Conservation (phyloP, 1,140 invertebrate genomes). For the Panagrolaimus sp. region DNA sequence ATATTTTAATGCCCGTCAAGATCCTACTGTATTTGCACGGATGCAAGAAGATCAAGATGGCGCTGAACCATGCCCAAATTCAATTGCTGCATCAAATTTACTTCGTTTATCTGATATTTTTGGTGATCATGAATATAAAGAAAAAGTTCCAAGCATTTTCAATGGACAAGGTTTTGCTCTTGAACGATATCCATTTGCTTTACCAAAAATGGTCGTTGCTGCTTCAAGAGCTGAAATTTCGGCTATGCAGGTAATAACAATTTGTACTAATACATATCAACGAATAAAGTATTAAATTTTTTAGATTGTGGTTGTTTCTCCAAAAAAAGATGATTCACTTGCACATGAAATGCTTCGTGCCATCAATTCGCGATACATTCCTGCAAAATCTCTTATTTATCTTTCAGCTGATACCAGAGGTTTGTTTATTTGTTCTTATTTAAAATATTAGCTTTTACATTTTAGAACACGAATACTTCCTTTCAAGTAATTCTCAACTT, state of each 20-base stretch:
- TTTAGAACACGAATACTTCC: no score
- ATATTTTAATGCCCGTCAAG: slow-evolving; percentile 72
- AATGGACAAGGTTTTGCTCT: slow-evolving; percentile 26
- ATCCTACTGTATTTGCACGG: slow-evolving; percentile 58
- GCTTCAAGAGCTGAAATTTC: slow-evolving; percentile 14
- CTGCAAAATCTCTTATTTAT: neutral
- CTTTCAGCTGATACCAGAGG: neutral
- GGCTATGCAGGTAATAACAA: slow-evolving; percentile 25
- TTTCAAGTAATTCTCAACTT: no score
- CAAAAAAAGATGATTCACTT: slow-evolving; percentile 14
- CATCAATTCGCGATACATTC: neutral
- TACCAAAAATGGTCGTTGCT: slow-evolving; percentile 32
- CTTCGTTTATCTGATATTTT: slow-evolving; percentile 69
- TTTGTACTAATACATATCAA: neutral
- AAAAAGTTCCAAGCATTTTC: slow-evolving; percentile 30
- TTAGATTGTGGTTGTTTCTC: slow-evolving; percentile 34
- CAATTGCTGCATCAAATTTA: slow-evolving; percentile 75
- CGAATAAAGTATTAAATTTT: slow-evolving; percentile 1
- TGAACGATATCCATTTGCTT: slow-evolving; percentile 28
- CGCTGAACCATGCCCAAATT: slow-evolving; percentile 83
- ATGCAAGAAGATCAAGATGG: slow-evolving; percentile 76
- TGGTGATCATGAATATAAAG: slow-evolving; percentile 59
- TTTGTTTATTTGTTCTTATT: no score
- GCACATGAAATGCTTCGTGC: slow-evolving; percentile 25
- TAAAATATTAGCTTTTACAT: no score